Base-by-base conservation (phyloP, 1,140 invertebrate genomes). In the Calycopis cecrops region DNA sequence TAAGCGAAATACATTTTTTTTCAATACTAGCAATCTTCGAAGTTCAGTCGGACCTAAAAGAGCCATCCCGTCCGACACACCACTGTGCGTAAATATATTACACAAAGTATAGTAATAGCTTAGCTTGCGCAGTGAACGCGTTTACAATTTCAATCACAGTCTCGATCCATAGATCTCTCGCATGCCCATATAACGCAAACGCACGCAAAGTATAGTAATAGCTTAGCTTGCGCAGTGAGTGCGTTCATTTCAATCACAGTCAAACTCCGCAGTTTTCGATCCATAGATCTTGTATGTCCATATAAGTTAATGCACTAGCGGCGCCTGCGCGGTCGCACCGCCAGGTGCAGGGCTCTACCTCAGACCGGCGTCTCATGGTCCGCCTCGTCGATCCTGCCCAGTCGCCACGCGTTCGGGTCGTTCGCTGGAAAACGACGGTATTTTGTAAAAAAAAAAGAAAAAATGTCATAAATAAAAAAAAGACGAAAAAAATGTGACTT, bases 331-430 rank as follows among this genome's bases (percentile, higher is more conserved):
- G 66, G 63, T 51, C 48, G 42, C 28, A 69, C 66, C 59, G 71
- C 67, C 48, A 73, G 67, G 67, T 74, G 77, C 78, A 76, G 47
- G 35, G 79, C 78, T 67, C 70, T 72, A 34, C 73, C 85, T 94
- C 90, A 94, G 71, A 95, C 94, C 60, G 93, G 92, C 70, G 94
- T 95, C 83, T 94, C 94, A 70, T 94, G 92, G 75, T 95, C 93
- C 73, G 92, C 90, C 88, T 95, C 94, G 87, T 94, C 93, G 82
- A 94, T 95, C 74, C 93, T 90, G 68, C 93, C 93, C 62, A 94
- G 90, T 65, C 93, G 89, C 93, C 93, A 94, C 60, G 93, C 93
- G 85, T 94, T 93, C 60, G 92, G 92, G 89, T 94, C 93, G 55
- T 91, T 91, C 65, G 92, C 92, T 90, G 89, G 82, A 57, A 59